phyloP scores from a whole-genome alignment of 2,888 invertebrate species.

The Piscicola geometra region DNA sequence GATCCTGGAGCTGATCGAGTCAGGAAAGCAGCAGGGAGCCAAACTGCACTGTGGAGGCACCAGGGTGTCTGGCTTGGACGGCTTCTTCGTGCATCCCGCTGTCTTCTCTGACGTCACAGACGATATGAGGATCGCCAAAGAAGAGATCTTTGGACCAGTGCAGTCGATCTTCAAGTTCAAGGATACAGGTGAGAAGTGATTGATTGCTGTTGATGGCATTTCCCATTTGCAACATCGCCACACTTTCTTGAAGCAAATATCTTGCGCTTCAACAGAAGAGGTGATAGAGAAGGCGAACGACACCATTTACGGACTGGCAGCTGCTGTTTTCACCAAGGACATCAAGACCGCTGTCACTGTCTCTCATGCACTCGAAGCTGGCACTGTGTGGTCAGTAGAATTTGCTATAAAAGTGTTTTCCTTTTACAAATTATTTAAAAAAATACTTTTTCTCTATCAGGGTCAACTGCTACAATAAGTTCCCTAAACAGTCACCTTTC shows the following conservation, averaged over 20 bases:
- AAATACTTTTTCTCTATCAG: too few species aligned
- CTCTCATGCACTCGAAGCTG: slow-evolving; percentile 71
- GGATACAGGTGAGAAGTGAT: slow-evolving; percentile 56
- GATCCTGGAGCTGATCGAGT: slow-evolving; percentile 70
- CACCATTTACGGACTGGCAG: slow-evolving; percentile 74
- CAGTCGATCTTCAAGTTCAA: slow-evolving; percentile 79
- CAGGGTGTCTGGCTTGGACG: slow-evolving; percentile 50
- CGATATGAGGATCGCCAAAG: slow-evolving; percentile 58
- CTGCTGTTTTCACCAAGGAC: slow-evolving; percentile 75
- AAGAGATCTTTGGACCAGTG: slow-evolving; percentile 82
- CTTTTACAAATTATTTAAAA: too few species aligned
- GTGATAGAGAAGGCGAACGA: slow-evolving; percentile 76
- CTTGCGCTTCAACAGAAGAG: slow-evolving; percentile 63
- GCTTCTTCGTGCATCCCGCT: slow-evolving; percentile 59
- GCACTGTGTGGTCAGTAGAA: slow-evolving; percentile 68
- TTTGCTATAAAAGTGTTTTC: too few species aligned
- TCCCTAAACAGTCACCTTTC: slow-evolving; percentile 37
- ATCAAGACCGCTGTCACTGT: slow-evolving; percentile 72
- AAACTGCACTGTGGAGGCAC: slow-evolving; percentile 70
- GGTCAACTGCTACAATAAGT: slow-evolving; percentile 38
- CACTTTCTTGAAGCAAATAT: too few species aligned
- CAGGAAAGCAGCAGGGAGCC: slow-evolving; percentile 75
- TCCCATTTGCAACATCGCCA: too few species aligned
- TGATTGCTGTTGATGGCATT: neutral
- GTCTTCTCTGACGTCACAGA: slow-evolving; percentile 58